phyloP scores from a whole-genome alignment of 2,113 vertebrate genomes.

The Sinocyclocheilus grahami region DNA sequence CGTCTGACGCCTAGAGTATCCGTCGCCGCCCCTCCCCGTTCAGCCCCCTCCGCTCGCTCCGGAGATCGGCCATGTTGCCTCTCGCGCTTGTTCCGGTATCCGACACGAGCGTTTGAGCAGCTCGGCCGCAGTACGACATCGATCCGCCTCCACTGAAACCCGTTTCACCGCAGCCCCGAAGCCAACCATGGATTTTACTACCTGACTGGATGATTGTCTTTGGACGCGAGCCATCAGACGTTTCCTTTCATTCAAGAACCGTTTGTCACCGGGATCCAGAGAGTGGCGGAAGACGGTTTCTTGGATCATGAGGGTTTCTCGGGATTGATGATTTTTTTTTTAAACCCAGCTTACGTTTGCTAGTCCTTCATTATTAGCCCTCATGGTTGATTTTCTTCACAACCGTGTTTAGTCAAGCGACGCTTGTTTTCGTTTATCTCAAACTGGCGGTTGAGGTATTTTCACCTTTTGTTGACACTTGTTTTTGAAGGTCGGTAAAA shows the following conservation, averaged over 20 bases:
- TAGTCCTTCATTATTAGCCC: not conserved
- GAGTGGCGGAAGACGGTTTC: constrained; percentile 35
- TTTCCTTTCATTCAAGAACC: constrained; percentile 17
- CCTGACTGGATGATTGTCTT: constrained; percentile 53
- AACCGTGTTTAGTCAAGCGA: not conserved
- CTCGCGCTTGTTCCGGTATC: constrained; percentile 80
- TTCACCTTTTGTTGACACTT: constrained; percentile 28
- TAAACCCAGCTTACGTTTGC: not conserved
- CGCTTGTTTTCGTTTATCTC: not conserved
- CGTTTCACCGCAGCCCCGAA: constrained; percentile 41
- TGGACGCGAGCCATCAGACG: not conserved
- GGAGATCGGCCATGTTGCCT: constrained; percentile 80
- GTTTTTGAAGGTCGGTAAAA: constrained; percentile 46
- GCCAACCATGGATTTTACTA: constrained; percentile 71
- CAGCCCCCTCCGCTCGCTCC: constrained; percentile 59
- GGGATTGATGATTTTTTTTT: not conserved
- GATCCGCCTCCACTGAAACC: constrained; percentile 59
- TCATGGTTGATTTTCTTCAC: not conserved
- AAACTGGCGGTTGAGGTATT: not conserved
- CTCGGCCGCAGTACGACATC: constrained; percentile 62
- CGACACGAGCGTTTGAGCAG: constrained; percentile 70
- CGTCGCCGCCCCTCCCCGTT: constrained; percentile 50
- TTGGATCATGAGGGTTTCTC: constrained; percentile 8
- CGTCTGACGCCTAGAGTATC: constrained; percentile 25
- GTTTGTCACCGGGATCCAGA: not conserved